Evolutionary conservation across 23 tunicate species (phyloP), one percentile per base, ranked within the genome.

Genomic region (Phallusia fumigata): DNA sequence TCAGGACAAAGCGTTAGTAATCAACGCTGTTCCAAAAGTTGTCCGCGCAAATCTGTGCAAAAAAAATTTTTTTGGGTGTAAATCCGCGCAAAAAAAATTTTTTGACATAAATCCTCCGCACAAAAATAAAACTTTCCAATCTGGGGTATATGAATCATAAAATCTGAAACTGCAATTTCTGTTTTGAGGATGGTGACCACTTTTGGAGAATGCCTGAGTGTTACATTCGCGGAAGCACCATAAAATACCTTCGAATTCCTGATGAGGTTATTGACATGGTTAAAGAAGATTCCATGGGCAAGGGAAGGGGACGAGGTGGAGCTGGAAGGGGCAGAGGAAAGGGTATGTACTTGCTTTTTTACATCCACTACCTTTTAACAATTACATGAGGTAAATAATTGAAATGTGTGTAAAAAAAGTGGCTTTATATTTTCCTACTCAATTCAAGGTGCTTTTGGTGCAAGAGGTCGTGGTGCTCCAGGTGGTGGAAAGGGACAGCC

Each of bases 161-260:
- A n/a, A n/a, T n/a, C n/a, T n/a, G n/a, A n/a, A n/a, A n/a, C n/a
- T n/a, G n/a, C n/a, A n/a, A n/a, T n/a, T n/a, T n/a, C n/a, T n/a
- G 58, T 51, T 18, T 18, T 13, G 18, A 87, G 91, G 99, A 96
- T 87, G 99, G 99, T 30, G 99, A 96, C 76, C 99, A 91, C 82
- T 96, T 96, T 75, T 96, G 99, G 99, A 96, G 87, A 65, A 91
- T 96, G 99, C 92, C 95, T 0, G 99, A 96, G 53, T 96, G 99
- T 52, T 96, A 96, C 88, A 91, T 96, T 44, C 73, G 99, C 32
- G 99, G 99, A 34, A 90, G 96, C 80, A 96, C 99, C 0, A 96
- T 96, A 50, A 96, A 96, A 58, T 96, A 96, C 76, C 87, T 96
- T 13, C 74, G 99, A 77, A 96, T 96, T 64, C 97, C 99, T 31